phyloP scores from a whole-genome alignment of 2,113 vertebrate species.

The Zapus hudsonius region DNA sequence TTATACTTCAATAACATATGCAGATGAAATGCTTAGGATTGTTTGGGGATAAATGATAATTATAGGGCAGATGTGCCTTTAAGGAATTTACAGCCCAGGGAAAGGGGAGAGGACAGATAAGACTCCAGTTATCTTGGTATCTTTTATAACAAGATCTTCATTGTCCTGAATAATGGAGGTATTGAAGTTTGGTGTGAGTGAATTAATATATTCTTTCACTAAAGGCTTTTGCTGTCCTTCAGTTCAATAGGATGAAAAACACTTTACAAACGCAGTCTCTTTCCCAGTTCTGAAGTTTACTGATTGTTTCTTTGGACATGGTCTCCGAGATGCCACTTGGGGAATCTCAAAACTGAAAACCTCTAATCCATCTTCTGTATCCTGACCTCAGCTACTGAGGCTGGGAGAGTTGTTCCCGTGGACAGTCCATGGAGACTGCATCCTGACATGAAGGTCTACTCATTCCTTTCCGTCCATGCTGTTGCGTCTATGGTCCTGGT shows the following conservation, averaged over 20 bases:
- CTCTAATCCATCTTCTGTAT: not conserved
- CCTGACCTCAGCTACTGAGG: not conserved
- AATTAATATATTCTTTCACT: not conserved
- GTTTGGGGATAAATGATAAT: conserved; percentile 54
- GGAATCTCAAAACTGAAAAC: not conserved
- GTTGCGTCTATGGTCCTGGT: not conserved
- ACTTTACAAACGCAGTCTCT: not conserved
- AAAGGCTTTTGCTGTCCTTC: not conserved
- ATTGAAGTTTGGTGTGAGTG: not conserved
- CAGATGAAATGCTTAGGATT: conserved; percentile 35
- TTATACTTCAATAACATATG: conserved; percentile 41
- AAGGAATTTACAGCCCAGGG: conserved; percentile 4
- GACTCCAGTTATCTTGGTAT: not conserved
- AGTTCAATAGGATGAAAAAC: not conserved
- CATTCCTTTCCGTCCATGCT: not conserved
- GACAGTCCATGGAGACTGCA: not conserved
- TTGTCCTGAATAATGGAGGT: not conserved
- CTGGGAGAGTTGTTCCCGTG: not conserved
- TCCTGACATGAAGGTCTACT: not conserved
- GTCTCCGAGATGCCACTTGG: not conserved
- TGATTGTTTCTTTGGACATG: not conserved
- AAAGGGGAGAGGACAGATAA: not conserved
- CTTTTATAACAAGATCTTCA: not conserved
- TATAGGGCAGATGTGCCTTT: not conserved
- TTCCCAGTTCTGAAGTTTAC: not conserved